Evolutionary conservation across 1,140 invertebrate species (phyloP), one percentile per base, ranked within the genome.

Genomic region (Lordiphosa collinella): DNA sequence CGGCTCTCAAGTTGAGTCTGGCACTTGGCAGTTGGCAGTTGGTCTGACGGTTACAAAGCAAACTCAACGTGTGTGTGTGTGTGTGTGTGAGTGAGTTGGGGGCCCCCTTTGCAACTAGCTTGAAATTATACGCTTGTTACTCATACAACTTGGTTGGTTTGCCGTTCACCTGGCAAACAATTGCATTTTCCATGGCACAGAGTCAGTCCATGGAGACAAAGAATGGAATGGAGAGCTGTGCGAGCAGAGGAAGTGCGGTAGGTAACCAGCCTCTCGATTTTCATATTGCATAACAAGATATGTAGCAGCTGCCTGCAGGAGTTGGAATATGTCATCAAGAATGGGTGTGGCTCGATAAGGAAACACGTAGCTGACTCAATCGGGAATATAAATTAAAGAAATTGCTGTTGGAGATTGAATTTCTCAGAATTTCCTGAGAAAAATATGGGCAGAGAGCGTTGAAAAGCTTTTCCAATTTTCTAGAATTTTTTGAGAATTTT

Each of bases 41-140:
- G 13, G 35, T 11, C 3, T 6, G 4, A 43, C 8, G 22, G 31
- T 44, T 22, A 54, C 31, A 54, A 52, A 29, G 25, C 25, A 29
- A 29, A 29, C 25, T 7, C 25, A 29, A 22, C 3, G 18, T 29
- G 25, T 29, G 25, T 29, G 25, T 29, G 25, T 29, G 25, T 29
- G 25, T 29, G 25, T 29, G 25, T 29, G 43, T 43, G 31, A 8
- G 25, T 29, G 43, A 36, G 31, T 10, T 10, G 22, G 31, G 55
- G 51, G 46, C 18, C n/a, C 6, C 50, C 35, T 1, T 11, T 25
- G 14, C 34, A 16, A 49, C 64, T 47, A 44, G 34, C 16, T 53
- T 48, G 46, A 57, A 69, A 76, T 76, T 76, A 76, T 73, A 80
- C 58, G 76, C 71, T 67, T 76, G 78, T 84, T 82, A 82, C 78